Base-by-base conservation (phyloP, 2,888 invertebrate species). In the Hesperia comma region DNA sequence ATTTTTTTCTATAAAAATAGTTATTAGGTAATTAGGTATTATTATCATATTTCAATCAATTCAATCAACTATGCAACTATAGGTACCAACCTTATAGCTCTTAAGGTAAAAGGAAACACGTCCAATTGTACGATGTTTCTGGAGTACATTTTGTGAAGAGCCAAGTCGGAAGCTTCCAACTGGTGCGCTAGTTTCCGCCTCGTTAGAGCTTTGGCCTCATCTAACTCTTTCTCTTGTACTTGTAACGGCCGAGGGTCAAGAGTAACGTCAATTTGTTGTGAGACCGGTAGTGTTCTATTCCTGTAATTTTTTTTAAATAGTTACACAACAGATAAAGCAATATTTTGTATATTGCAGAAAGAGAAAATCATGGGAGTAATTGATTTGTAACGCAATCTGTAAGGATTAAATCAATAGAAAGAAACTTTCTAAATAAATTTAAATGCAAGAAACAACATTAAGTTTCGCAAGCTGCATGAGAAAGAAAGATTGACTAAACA, bases 61-160 rank as follows among this genome's bases (percentile, higher is more conserved):
- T n/a, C n/a, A n/a, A n/a, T n/a, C n/a, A n/a, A n/a, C n/a, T n/a
- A n/a, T n/a, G n/a, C n/a, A n/a, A n/a, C n/a, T n/a, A n/a, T n/a
- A 51, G 33, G 10, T 12, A 12, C 2, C 10, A 10, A 94, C 94
- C 90, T 90, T 49, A 96, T 93, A 1, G 94, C 94, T 58, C 82
- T 85, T 0, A 96, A 86, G 15, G 88, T 88, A 60, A 96, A 93
- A 0, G 95, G 95, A 75, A 94, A 94, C 26, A 94, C 93, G 67
- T 95, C 95, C 41, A 97, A 83, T 8, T 94, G 94, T 68, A 95
- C 91, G 17, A 96, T 93, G 73, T 96, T 96, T 74, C 95, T 94
- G 6, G 93, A 88, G 77, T 94, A 89, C 77, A 97, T 89, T 79
- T 96, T 96, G 26, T 93, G 77, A 15, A 95, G 85, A 2, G 90